Evolutionary conservation across 2,113 vertebrate species (phyloP), one percentile per base, ranked within the genome.

Genomic region (Lampris megalopsis): DNA sequence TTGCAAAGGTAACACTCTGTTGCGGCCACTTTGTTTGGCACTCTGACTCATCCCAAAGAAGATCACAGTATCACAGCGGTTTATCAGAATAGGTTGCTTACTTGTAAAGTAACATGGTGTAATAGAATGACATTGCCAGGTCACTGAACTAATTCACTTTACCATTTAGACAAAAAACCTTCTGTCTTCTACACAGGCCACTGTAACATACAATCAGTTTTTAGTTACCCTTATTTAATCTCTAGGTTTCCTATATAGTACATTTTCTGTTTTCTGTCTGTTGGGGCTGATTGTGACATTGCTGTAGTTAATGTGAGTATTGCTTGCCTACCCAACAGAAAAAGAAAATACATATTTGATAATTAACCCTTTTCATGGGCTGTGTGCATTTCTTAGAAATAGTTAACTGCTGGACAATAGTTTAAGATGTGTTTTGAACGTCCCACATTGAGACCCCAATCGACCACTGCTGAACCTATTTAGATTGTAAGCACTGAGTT

Each of bases 1-100:
- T 93, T 38, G 92, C 92, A 66, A 93, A 93, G 91, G 92, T 93
- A 90, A 48, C 42, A 1, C 54, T n/a, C n/a, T 13, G 24, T 48
- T 8, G 80, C 58, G 1, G 9, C 37, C 56, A 1, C 50, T 57
- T 47, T 2, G 11, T 65, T 13, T 36, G 4, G 45, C n/a, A 2
- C 4, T 36, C 1, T 63, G 40, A 62, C 42, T 76, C 24, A 6
- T 36, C 35, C 4, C 45, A 8, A 37, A 7, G 36, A 64, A 66
- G n/a, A 42, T 37, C 3, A n/a, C n/a, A 8, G n/a, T 24, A 3
- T n/a, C 43, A 59, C 7, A 35, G 24, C n/a, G 36, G 0, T 53
- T 11, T 11, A 63, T 59, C 9, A 36, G 9, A 57, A 57, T 36
- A 57, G 8, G 63, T 45, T 37, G 38, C 11, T 38, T 41, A 1